Percentiles rank a stretch among this genome's conserved stretches.
These are phyloP conservation scores for Corvus hawaiiensis DNA, from an alignment of 2,113 vertebrate species.

Conservation along the genomic window DNA sequence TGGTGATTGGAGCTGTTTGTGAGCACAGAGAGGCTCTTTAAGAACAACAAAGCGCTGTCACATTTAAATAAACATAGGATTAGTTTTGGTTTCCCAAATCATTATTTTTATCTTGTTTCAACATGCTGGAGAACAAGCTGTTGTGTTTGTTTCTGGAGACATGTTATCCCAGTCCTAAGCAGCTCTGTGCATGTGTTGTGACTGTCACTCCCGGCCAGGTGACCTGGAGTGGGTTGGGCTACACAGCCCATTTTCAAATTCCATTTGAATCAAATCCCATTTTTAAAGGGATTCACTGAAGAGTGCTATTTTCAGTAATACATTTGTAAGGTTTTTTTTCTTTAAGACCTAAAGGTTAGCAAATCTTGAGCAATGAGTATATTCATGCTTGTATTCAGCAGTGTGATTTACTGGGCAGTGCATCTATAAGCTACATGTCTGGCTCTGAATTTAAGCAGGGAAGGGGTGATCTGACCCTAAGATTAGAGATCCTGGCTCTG, in stretches of 20 bases:
- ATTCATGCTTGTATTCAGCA: background rate
- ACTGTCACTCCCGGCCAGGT: background rate
- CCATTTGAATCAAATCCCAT: too few relatives aligned
- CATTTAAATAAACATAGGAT: background rate
- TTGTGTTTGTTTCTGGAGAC: background rate
- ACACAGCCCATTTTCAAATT: background rate
- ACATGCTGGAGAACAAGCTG: background rate
- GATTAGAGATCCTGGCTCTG: background rate
- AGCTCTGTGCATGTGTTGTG: background rate
- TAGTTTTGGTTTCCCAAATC: background rate
- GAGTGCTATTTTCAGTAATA: background rate
- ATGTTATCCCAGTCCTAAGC: background rate
- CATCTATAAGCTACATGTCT: background rate
- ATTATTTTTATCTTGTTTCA: background rate
- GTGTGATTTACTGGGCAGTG: background rate
- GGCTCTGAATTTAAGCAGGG: background rate
- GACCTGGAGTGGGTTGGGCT: background rate
- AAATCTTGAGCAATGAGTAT: background rate
- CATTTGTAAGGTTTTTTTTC: background rate
- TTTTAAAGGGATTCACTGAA: background rate
- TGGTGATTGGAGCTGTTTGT: rapidly evolving
- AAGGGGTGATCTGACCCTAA: background rate
- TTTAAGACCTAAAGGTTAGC: background rate
- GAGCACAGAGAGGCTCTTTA: background rate
- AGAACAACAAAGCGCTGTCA: background rate